Evolutionary conservation across 2,888 invertebrate genomes (phyloP), one percentile per base, ranked within the genome.

Genomic region (Sarcophaga variegata): DNA sequence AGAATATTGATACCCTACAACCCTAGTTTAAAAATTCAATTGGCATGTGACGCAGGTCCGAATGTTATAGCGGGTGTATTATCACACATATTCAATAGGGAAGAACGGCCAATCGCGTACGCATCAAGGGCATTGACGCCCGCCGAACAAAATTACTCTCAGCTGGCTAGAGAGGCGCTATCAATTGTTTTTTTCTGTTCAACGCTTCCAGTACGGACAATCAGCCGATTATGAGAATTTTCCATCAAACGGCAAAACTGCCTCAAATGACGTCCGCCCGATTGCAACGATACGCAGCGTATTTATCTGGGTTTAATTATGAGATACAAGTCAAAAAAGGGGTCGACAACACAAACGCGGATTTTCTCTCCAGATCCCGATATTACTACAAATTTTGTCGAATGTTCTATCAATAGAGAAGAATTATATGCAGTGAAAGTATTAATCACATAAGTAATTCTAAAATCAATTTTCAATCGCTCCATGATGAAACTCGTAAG

Each of bases 41-140:
- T 86, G 10, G 80, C 79, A 37, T 88, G 81, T 54, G 88, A 88
- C 45, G 86, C 88, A 12, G 87, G 87, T 59, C 88, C 86, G n/a
- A 81, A 77, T 1, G 85, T 8, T 8, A 37, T 37, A 37, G 37
- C 37, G 37, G 37, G 37, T 8, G 37, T 10, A 2, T 37, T 37
- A 37, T 37, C 37, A 2, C 37, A 37, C 37, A 10, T 10, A 37
- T 10, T 8, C 37, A 37, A 37, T 37, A 10, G 37, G 0, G 8
- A 10, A 37, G 37, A 37, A 10, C 37, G 8, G 8, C 8, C 37
- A 8, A 37, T 37, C 37, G 37, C 37, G 37, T 37, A 37, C 37
- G 37, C 8, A 2, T 37, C 37, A 10, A 37, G 10, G 10, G 37
- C 37, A 37, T 37, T 37, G 8, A 37, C 37, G 37, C 10, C 37